Conservation (phyloP, 2,888 invertebrate species). For the Patella caerulea region DNA sequence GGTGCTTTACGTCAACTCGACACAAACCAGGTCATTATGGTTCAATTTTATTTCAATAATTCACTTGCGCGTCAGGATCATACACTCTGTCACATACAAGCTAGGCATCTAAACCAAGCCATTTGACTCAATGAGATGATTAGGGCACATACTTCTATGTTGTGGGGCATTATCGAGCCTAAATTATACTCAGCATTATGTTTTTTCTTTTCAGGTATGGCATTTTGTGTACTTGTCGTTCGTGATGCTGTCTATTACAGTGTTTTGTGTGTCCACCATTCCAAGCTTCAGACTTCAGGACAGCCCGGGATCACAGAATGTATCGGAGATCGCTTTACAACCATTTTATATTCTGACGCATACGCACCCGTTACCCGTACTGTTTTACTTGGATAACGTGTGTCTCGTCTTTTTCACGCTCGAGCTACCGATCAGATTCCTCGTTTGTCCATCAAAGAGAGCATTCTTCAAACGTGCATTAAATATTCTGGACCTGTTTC, state of each 20-base stretch:
- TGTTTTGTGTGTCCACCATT: conserved; percentile 30
- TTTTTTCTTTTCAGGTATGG: conserved; percentile 37
- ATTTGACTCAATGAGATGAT: too few species aligned
- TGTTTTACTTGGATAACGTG: conserved; percentile 36
- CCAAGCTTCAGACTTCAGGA: conserved; percentile 12
- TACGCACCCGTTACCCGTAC: conserved; percentile 32
- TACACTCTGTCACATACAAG: too few species aligned
- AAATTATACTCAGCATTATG: too few species aligned
- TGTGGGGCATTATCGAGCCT: too few species aligned
- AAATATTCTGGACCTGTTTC: conserved; percentile 44
- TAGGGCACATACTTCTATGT: too few species aligned
- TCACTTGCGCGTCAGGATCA: too few species aligned
- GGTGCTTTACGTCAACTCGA: too few species aligned
- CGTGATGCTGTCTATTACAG: conserved; percentile 32
- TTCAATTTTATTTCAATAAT: too few species aligned
- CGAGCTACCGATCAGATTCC: conserved; percentile 46
- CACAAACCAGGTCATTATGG: too few species aligned
- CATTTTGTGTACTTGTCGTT: conserved; percentile 43
- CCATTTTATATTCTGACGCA: conserved; percentile 16
- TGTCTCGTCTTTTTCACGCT: conserved; percentile 46
- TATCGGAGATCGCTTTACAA: background rate
- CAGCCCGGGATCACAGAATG: conserved; percentile 8
- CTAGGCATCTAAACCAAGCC: too few species aligned
- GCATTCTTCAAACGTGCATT: conserved; percentile 39
- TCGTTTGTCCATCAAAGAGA: conserved; percentile 41